Base-by-base conservation (phyloP, 2,113 vertebrate species). In the Perca flavescens region DNA sequence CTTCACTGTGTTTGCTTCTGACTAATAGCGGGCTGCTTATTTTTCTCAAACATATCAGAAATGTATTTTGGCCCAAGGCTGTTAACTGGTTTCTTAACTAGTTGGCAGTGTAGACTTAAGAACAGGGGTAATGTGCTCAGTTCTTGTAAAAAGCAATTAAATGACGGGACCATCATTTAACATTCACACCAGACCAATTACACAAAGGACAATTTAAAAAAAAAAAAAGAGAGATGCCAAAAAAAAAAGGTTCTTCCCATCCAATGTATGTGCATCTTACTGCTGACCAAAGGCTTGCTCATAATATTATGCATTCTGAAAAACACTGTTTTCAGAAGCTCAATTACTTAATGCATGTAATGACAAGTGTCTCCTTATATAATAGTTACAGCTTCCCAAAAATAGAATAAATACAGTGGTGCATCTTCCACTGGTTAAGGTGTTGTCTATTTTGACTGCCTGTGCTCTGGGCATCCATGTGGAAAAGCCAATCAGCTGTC, bases 1-100 rank as follows among this genome's bases (percentile, higher is more conserved):
- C 46, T 49, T 66, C 43, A 66, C 62, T 22, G 19, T 13, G 61
- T 63, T 63, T 63, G 61, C 34, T 43, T 43, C 19, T 64, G 62
- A 63, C 19, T n/a, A 43, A 10, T 5, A 14, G 34, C 36, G 7
- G 21, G 43, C 19, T 43, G 19, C 19, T 64, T 36, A 11, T 62
- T 12, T 62, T 19, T 19, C 31, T 62, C 1, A 36, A 36, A 36
- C 8, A 10, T 36, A 21, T n/a, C 62, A 14, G 10, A 14, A 12
- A 21, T 12, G 10, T 3, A 6, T 43, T 64, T n/a, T 13, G 11
- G 10, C n/a, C 10, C 19, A 43, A 43, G 36, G 36, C 36, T 43
- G 19, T n/a, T 43, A n/a, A 64, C 19, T 14, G 25, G 19, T 54
- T 54, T 54, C 7, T n/a, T 21, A 17, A 70, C 50, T 22, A 8